Evolutionary conservation across 2,888 invertebrate species (phyloP).

Genomic region (Machimus atricapillus): DNA sequence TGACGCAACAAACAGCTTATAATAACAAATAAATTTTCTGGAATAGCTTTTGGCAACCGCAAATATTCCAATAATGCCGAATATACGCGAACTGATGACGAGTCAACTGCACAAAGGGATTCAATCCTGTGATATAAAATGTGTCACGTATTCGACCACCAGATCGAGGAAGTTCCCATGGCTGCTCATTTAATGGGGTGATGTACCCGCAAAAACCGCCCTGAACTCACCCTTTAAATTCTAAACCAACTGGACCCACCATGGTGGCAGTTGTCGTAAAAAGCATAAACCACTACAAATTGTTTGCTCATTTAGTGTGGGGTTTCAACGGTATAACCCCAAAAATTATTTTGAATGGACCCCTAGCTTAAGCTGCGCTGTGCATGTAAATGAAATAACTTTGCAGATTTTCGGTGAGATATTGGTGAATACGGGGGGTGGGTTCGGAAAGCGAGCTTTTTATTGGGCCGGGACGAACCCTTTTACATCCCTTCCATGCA

Average conservation of each 20-base stretch:
- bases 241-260: not conserved
- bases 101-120: not conserved
- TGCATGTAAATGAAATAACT: not conserved
- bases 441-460: not conserved
- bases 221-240: not conserved
- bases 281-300: not conserved
- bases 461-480: not conserved
- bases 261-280: not conserved
- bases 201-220: not conserved
- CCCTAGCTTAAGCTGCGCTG: not conserved
- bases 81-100: not conserved
- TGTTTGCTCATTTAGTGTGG: not conserved
- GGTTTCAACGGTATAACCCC: not conserved
- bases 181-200: not conserved
- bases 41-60: not conserved
- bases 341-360: not conserved
- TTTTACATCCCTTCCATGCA: not conserved
- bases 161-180: not conserved
- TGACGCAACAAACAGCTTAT: not conserved
- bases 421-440: not conserved
- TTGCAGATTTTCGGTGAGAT: not conserved
- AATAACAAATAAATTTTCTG: not conserved
- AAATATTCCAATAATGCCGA: not conserved
- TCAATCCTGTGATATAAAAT: not conserved
- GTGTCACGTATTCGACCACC: not conserved